Conservation (phyloP, 2,888 invertebrate genomes). For the Gari tellinella region DNA sequence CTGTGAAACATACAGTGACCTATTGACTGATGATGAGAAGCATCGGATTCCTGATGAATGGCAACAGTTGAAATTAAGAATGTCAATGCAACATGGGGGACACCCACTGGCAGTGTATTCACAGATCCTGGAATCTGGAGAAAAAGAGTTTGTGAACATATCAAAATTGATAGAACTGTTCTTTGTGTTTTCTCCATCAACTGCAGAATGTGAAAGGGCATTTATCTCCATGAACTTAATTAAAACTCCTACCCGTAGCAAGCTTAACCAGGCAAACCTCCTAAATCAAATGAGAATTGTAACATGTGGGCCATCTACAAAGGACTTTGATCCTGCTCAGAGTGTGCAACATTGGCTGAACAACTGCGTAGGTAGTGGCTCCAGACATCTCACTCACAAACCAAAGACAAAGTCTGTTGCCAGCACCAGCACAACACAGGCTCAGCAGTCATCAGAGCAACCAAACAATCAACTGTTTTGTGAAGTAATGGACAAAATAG, state of each 20-base stretch:
- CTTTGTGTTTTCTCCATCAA: slow-evolving; percentile 24
- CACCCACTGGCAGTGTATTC: slow-evolving; percentile 9
- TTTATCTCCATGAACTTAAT: slow-evolving; percentile 28
- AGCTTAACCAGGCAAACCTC: slow-evolving; percentile 31
- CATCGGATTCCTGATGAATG: slow-evolving; percentile 17
- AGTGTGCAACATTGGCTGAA: slow-evolving; percentile 21
- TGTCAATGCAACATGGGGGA: slow-evolving; percentile 1
- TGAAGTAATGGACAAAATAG: no score
- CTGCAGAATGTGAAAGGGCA: slow-evolving; percentile 28
- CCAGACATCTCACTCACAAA: slow-evolving; percentile 30
- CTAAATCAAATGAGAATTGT: slow-evolving; percentile 32
- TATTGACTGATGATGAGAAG: slow-evolving; percentile 16
- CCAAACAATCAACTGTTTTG: no score
- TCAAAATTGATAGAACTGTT: not conserved
- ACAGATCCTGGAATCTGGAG: slow-evolving; percentile 3
- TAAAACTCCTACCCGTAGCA: slow-evolving; percentile 20
- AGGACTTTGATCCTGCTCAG: slow-evolving; percentile 25
- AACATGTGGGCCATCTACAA: slow-evolving; percentile 4
- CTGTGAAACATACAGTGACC: slow-evolving; percentile 10
- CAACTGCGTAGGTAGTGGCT: slow-evolving; percentile 3
- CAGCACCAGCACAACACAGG: no score
- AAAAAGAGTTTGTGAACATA: slow-evolving; percentile 3
- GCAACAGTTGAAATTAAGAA: slow-evolving; percentile 8
- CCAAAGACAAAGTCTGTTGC: not conserved
- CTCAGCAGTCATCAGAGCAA: no score